A percentile compares a stretch with the other conserved stretches of the same genome.
Evolutionary conservation across 1,140 invertebrate genomes (phyloP).

Genomic region (Plectrocnemia conspersa): DNA sequence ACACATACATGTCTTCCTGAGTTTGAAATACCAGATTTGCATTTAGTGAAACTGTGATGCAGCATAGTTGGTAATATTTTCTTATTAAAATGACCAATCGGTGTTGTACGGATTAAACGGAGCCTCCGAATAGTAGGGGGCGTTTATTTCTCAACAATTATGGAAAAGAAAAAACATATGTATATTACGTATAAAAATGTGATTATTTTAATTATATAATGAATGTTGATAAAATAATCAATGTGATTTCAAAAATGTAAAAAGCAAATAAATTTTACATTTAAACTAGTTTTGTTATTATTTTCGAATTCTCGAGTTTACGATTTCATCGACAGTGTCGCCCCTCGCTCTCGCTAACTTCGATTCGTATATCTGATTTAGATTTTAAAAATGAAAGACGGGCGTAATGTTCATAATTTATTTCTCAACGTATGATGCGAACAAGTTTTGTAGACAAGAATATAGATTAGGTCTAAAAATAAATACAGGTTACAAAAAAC

Average conservation of each 20-base stretch:
- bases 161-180: neutral
- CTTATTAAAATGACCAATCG: conserved; percentile 34
- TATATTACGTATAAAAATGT: conserved; percentile 42
- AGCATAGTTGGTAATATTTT: conserved; percentile 35
- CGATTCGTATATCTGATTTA: neutral
- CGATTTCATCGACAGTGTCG: neutral
- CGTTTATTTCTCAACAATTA: conserved; percentile 22
- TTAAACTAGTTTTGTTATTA: conserved; percentile 34
- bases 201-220: conserved; percentile 55
- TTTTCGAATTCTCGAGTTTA: neutral
- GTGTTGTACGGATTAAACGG: conserved; percentile 35
- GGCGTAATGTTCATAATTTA: too few species aligned
- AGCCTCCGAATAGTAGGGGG: conserved; percentile 3
- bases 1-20: conserved; percentile 19
- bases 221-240: conserved; percentile 51
- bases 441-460: too few species aligned
- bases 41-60: conserved; percentile 31
- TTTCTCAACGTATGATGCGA: too few species aligned
- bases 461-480: too few species aligned
- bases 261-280: conserved; percentile 56
- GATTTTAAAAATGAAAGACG: too few species aligned
- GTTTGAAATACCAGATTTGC: conserved; percentile 11
- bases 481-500: too few species aligned
- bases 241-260: conserved; percentile 54
- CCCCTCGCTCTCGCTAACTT: neutral